Percentiles rank a stretch among this genome's conserved stretches.
Evolutionary conservation across 2,888 invertebrate genomes (phyloP).

Genomic region (Tanytarsus gracilentus): DNA sequence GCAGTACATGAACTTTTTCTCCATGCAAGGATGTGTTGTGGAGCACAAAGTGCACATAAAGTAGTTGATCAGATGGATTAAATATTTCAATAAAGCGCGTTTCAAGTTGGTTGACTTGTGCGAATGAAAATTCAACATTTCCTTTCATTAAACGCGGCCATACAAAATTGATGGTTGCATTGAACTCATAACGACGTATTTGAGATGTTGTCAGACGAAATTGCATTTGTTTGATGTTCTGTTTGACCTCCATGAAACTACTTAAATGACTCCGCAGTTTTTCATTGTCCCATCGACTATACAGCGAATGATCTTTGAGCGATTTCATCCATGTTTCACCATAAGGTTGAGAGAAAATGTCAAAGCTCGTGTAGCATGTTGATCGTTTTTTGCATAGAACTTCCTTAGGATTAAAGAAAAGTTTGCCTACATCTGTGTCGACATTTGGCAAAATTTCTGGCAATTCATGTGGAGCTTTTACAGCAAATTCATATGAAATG

Average conservation of each 20-base stretch:
- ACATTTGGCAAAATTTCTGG: slow-evolving; percentile 46
- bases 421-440: slow-evolving; percentile 49
- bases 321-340: slow-evolving; percentile 27
- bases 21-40: slow-evolving; percentile 35
- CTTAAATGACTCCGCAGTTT: slow-evolving; percentile 31
- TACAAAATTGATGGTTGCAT: slow-evolving; percentile 39
- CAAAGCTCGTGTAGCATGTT: slow-evolving; percentile 69
- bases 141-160: slow-evolving; percentile 42
- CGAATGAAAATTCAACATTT: slow-evolving; percentile 36
- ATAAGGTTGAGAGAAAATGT: slow-evolving; percentile 45
- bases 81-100: slow-evolving; percentile 36
- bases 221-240: slow-evolving; percentile 38
- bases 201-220: slow-evolving; percentile 40
- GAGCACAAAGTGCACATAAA: slow-evolving; percentile 33
- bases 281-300: slow-evolving; percentile 38
- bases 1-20: slow-evolving; percentile 37
- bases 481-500: slow-evolving; percentile 47
- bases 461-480: slow-evolving; percentile 36
- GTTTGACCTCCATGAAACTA: slow-evolving; percentile 35
- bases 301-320: slow-evolving; percentile 10
- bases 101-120: slow-evolving; percentile 35
- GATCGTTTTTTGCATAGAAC: slow-evolving; percentile 50
- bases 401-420: slow-evolving; percentile 62
- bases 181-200: slow-evolving; percentile 38
- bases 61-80: slow-evolving; percentile 39